Conservation (phyloP, 2,888 invertebrate genomes). For the Clostera curtula region DNA sequence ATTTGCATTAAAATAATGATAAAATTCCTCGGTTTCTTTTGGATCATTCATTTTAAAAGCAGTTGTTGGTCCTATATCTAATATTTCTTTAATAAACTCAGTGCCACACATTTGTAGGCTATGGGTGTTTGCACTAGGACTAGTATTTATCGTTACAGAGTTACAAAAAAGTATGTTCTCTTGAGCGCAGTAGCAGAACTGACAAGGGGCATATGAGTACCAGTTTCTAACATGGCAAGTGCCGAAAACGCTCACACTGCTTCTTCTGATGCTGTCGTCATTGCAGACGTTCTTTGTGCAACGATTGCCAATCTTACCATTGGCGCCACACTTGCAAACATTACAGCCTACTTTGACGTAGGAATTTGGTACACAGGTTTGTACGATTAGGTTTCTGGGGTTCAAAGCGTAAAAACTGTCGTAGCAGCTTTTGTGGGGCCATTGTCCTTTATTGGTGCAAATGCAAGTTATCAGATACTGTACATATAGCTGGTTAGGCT, state of each 20-base stretch:
- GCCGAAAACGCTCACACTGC: slow-evolving; percentile 22
- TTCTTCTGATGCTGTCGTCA: slow-evolving; percentile 12
- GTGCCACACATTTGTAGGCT: slow-evolving; percentile 40
- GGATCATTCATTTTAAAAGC: slow-evolving; percentile 11
- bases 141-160: slow-evolving; percentile 22
- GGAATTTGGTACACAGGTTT: slow-evolving; percentile 33
- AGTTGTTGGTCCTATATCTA: slow-evolving; percentile 26
- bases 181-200: slow-evolving; percentile 47
- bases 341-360: slow-evolving; percentile 44
- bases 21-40: neutral
- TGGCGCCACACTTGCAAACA: slow-evolving; percentile 39
- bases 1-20: slow-evolving; percentile 1
- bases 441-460: slow-evolving; percentile 36
- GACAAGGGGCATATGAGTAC: slow-evolving; percentile 51
- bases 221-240: slow-evolving; percentile 40
- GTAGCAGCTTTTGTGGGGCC: slow-evolving; percentile 40
- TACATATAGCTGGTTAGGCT: slow-evolving; percentile 33
- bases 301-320: slow-evolving; percentile 29
- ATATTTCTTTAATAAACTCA: slow-evolving; percentile 31
- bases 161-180: slow-evolving; percentile 48
- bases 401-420: slow-evolving; percentile 25
- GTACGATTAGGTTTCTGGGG: slow-evolving; percentile 6
- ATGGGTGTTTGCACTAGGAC: slow-evolving; percentile 28
- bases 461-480: slow-evolving; percentile 32
- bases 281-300: slow-evolving; percentile 48